Conservation (phyloP, 2,888 invertebrate genomes). For the Aphidius colemani region DNA sequence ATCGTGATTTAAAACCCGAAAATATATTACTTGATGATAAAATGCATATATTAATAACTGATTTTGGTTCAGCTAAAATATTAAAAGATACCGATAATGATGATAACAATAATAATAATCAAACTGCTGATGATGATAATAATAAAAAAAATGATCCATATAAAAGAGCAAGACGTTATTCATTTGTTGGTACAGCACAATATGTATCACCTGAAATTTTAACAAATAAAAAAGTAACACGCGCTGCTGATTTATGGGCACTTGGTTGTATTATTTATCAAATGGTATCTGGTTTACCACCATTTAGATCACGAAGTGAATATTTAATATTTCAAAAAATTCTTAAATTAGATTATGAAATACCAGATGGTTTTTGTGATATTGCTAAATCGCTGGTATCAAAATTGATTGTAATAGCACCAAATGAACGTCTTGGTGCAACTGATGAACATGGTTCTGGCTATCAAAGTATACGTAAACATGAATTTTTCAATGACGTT, state of each 20-base stretch:
- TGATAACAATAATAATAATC: constrained; percentile 12
- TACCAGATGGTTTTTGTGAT: constrained; percentile 88
- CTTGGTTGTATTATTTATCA: constrained; percentile 96
- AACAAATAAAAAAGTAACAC: constrained; percentile 75
- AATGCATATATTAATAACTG: constrained; percentile 95
- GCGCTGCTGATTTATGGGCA: constrained; percentile 94
- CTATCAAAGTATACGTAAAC: constrained; percentile 82
- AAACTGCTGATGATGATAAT: constrained; percentile 26
- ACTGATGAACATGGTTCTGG: constrained; percentile 70
- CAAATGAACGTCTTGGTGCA: constrained; percentile 81
- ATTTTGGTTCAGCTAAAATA: constrained; percentile 96
- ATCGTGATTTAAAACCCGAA: constrained; percentile 97
- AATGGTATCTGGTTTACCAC: constrained; percentile 91
- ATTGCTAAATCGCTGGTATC: constrained; percentile 87
- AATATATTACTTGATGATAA: constrained; percentile 94
- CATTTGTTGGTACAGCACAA: constrained; percentile 98
- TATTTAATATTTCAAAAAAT: constrained; percentile 97
- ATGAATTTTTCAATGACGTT: constrained; percentile 83
- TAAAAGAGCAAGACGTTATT: constrained; percentile 70
- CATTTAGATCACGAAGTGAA: constrained; percentile 90
- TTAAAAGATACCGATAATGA: constrained; percentile 57
- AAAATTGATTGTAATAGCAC: constrained; percentile 81
- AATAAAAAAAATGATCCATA: constrained; percentile 36
- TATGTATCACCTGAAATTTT: constrained; percentile 98
- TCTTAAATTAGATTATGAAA: constrained; percentile 84